A percentile compares a stretch with the other conserved stretches of the same genome.
These are phyloP conservation scores for Nephrotoma appendiculata DNA, from an alignment of 2,888 invertebrate species.

Conservation along the genomic window DNA sequence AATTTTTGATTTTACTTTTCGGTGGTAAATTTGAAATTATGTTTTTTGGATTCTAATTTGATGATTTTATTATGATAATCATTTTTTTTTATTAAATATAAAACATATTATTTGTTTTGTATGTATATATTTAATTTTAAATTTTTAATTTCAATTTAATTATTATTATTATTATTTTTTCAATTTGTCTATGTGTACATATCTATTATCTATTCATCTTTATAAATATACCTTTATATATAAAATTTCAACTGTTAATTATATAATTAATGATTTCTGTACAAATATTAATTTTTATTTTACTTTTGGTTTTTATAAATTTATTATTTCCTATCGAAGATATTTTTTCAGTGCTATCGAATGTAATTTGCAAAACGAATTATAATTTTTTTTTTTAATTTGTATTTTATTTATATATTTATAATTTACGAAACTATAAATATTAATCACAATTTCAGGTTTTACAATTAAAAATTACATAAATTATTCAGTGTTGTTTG, in stretches of 20 bases:
- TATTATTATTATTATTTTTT: neutral
- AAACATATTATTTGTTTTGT: neutral
- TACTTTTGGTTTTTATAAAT: neutral
- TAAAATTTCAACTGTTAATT: neutral
- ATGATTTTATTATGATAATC: neutral
- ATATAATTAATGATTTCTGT: neutral
- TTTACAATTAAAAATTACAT: neutral
- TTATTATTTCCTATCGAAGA: neutral
- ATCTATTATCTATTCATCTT: neutral
- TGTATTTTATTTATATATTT: neutral
- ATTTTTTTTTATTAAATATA: neutral
- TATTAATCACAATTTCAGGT: neutral
- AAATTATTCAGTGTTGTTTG: neutral
- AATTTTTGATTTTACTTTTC: neutral
- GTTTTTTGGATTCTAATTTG: neutral
- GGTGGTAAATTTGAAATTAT: neutral
- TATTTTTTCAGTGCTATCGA: neutral
- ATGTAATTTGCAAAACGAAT: neutral
- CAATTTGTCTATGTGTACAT: neutral
- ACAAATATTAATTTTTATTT: neutral
- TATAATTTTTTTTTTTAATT: neutral
- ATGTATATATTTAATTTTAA: neutral
- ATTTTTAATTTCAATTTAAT: neutral
- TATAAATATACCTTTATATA: neutral
- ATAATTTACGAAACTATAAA: neutral